Evolutionary conservation across 2,888 invertebrate genomes (phyloP).

Genomic region (Eucera pruinosa): DNA sequence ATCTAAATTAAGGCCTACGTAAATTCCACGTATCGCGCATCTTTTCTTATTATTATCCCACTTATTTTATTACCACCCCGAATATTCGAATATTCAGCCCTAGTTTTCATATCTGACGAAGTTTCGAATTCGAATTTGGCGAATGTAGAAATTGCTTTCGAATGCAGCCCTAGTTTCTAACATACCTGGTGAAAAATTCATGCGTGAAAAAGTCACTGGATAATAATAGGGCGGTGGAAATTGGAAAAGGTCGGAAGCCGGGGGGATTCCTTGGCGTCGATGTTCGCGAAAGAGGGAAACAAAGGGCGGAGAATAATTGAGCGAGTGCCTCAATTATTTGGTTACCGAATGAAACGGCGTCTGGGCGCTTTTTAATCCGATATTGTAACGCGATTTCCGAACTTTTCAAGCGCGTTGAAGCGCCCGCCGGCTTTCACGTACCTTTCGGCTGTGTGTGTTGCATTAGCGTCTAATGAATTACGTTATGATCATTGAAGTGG

Average conservation of each 20-base stretch:
- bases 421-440: neutral
- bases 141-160: too few relatives aligned
- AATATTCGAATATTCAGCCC: too few relatives aligned
- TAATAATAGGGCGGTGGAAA: neutral
- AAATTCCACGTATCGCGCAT: too few relatives aligned
- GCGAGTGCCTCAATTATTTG: slow-evolving; percentile 46
- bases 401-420: slow-evolving; percentile 49
- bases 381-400: slow-evolving; percentile 54
- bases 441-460: neutral
- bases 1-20: too few relatives aligned
- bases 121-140: too few relatives aligned
- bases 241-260: slow-evolving; percentile 3
- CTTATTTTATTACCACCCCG: too few relatives aligned
- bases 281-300: neutral
- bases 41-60: too few relatives aligned
- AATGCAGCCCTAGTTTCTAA: too few relatives aligned
- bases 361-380: slow-evolving; percentile 49
- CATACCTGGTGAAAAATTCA: neutral
- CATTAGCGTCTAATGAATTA: slow-evolving; percentile 47
- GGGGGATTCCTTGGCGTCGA: slow-evolving; percentile 5
- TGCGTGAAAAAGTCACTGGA: neutral
- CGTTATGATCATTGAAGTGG: slow-evolving; percentile 33
- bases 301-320: slow-evolving; percentile 41
- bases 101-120: too few relatives aligned
- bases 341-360: slow-evolving; percentile 13